These are phyloP conservation scores for Dryadula phaetusa DNA, from an alignment of 2,888 invertebrate species.

Conservation along the genomic window DNA sequence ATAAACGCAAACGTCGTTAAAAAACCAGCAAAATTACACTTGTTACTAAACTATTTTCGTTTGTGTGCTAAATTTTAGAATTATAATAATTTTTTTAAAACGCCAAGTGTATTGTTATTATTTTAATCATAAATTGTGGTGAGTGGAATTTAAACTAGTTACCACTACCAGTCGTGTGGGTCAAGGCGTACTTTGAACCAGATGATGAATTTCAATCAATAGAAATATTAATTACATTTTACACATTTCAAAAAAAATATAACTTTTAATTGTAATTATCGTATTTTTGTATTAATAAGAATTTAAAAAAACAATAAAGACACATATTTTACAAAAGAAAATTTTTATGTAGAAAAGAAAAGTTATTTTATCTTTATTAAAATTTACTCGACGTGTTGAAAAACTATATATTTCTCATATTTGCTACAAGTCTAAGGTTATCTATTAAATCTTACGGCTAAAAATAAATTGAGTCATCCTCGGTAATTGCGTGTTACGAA, in stretches of 20 bases:
- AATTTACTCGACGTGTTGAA: background rate
- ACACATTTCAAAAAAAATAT: no score
- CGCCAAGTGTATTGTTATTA: background rate
- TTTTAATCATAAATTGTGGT: background rate
- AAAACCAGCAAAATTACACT: background rate
- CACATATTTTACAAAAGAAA: no score
- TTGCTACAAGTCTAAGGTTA: background rate
- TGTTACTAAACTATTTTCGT: no score
- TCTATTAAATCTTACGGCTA: constrained; percentile 16
- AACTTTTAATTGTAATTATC: no score
- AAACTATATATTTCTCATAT: background rate
- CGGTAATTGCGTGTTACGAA: constrained; percentile 30
- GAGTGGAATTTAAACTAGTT: background rate
- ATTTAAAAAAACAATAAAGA: no score
- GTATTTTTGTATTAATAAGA: no score
- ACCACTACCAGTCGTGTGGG: background rate
- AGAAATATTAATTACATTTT: no score
- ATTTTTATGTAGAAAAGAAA: background rate
- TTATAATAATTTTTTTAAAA: background rate
- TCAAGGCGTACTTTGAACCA: background rate
- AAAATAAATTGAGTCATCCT: constrained; percentile 36
- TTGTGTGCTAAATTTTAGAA: background rate
- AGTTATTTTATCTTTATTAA: no score
- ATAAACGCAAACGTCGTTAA: no score
- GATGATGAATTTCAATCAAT: background rate